Conservation (phyloP, 2,888 invertebrate species). For the Ecdyonurus torrentis region DNA sequence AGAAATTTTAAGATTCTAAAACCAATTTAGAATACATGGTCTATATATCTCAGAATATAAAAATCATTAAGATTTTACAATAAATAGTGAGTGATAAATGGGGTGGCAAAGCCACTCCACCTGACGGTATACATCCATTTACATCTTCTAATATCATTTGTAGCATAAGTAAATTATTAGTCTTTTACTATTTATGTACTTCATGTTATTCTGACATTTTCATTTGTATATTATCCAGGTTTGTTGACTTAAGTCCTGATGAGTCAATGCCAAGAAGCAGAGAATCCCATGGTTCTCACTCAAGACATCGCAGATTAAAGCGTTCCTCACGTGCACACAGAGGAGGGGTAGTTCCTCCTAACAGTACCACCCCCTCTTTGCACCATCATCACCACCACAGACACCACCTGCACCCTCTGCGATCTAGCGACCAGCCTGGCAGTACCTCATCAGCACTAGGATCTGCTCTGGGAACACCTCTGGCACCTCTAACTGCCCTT, state of each 20-base stretch:
- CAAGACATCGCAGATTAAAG: conserved; percentile 36
- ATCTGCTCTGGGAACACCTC: conserved; percentile 23
- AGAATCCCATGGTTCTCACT: conserved; percentile 13
- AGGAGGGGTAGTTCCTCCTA: conserved; percentile 8
- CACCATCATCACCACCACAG: not conserved
- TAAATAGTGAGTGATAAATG: too few species aligned
- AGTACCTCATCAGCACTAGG: conserved; percentile 19
- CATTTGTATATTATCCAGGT: too few species aligned
- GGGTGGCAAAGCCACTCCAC: too few species aligned
- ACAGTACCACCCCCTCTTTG: conserved; percentile 5
- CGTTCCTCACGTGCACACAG: conserved; percentile 29
- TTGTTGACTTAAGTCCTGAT: not conserved
- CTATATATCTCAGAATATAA: too few species aligned
- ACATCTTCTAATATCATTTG: too few species aligned
- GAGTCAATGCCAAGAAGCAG: conserved; percentile 3
- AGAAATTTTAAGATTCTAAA: too few species aligned
- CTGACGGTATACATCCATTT: too few species aligned
- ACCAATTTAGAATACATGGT: too few species aligned
- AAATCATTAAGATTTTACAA: too few species aligned
- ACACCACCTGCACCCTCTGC: not conserved
- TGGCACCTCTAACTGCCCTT: conserved; percentile 14
- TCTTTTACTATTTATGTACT: too few species aligned
- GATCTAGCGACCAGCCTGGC: not conserved
- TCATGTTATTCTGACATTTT: too few species aligned
- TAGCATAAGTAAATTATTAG: too few species aligned